These are phyloP conservation scores for Lagorchestes hirsutus DNA, from an alignment of 2,797 vertebrate genomes.

Conservation along the genomic window DNA sequence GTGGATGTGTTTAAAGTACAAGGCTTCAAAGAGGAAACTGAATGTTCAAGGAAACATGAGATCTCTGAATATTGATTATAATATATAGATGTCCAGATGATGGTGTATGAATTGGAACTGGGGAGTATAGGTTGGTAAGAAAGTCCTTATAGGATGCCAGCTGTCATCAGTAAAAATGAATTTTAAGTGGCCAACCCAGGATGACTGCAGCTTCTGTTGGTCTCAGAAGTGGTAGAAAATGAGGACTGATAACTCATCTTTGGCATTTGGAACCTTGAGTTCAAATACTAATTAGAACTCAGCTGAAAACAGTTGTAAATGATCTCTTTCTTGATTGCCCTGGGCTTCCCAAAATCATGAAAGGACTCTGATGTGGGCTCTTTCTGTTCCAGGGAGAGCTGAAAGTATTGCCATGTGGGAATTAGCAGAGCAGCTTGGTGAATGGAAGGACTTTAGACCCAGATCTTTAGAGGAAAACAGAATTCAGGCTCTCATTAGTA, in stretches of 20 bases:
- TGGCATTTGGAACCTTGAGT: conserved; percentile 27
- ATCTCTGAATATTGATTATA: conserved; percentile 51
- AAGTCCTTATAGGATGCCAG: conserved; percentile 30
- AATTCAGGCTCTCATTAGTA: background rate
- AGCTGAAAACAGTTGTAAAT: background rate
- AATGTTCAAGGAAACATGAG: conserved; percentile 70
- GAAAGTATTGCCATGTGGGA: conserved; percentile 15
- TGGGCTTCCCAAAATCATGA: background rate
- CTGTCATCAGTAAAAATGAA: conserved; percentile 10
- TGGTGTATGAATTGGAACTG: conserved; percentile 31
- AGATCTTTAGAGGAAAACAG: background rate
- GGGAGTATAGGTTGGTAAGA: conserved; percentile 16
- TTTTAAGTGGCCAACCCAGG: background rate
- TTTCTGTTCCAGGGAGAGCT: conserved; percentile 23
- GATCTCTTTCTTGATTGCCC: conserved; percentile 4
- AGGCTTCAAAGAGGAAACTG: conserved; percentile 69
- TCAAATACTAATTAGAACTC: background rate
- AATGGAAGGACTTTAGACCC: background rate
- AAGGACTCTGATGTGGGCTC: background rate
- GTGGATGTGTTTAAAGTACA: conserved; percentile 51
- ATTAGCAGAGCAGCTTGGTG: background rate
- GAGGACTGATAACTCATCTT: background rate
- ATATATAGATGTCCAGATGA: conserved; percentile 66
- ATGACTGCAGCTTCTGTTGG: background rate
- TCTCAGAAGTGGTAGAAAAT: background rate